Base-by-base conservation (phyloP, 2,797 vertebrate genomes). In the Helarctos malayanus region DNA sequence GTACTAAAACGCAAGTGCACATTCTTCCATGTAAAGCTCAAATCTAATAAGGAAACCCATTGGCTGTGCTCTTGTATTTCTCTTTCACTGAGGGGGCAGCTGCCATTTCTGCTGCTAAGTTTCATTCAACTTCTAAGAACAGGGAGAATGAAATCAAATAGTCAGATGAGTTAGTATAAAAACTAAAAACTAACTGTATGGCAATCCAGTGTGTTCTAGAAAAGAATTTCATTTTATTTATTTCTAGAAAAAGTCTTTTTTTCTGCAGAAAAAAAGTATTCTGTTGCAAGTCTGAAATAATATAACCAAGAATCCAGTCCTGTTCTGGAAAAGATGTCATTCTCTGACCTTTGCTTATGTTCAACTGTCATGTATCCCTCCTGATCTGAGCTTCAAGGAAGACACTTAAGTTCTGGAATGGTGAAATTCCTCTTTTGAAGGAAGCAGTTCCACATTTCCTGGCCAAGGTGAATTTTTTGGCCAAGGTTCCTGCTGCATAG, bases 111-210 rank as follows among this genome's bases (percentile, higher is more conserved):
- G 29, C 21, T 14, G 23, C 54, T 47, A 71, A 75, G 49, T 83
- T 59, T 92, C 45, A 69, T 8, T 0, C 0, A 0, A 35, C 90
- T 93, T 93, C 56, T 45, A 41, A 93, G 79, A 84, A 56, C 45
- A 69, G 82, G 29, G 52, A 18, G 45, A 81, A 92, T 49, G 94
- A 96, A 95, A 41, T 68, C 18, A 7, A 89, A 83, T 18, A 61
- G 35, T 56, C 32, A 82, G 95, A 89, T 83, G 83, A 98, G 29
- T 69, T 84, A 21, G n/a, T 69, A 14, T 91, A 75, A 69, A 73
- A 92, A 69, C 9, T 47, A 61, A 93, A 91, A 83, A 57, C 57
- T 75, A 87, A 87, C 59, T 35, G 61, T 69, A 69, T 25, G 61
- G 41, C 76, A 49, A 91, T 65, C 35, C 59, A 68, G 38, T 35